Conservation (phyloP, 2,888 invertebrate genomes). For the Eristalis intricaria region DNA sequence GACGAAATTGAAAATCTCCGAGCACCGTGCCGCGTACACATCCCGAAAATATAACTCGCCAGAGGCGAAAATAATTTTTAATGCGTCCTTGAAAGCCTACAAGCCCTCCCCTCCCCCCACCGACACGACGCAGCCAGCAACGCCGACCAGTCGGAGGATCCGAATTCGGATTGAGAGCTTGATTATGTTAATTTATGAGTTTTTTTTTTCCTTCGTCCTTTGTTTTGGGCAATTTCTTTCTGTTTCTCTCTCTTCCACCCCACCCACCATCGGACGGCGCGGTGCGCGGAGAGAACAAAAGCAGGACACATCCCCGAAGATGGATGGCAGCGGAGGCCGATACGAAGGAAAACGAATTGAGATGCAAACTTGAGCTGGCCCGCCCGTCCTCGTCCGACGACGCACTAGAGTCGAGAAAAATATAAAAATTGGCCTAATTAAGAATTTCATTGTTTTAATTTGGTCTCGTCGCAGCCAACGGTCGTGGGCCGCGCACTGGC, state of each 20-base stretch:
- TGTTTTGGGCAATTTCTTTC: constrained; percentile 17
- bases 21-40: not conserved
- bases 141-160: not conserved
- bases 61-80: not conserved
- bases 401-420: constrained; percentile 9
- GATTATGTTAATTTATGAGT: constrained; percentile 58
- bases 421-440: constrained; percentile 69
- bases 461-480: not conserved
- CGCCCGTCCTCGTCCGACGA: not conserved
- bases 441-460: constrained; percentile 67
- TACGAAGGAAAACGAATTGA: constrained; percentile 48
- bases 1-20: not conserved
- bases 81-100: constrained; percentile 11
- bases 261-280: not conserved
- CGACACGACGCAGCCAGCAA: not conserved
- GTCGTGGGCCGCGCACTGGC: constrained; percentile 30
- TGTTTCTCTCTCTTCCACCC: not conserved
- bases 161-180: constrained; percentile 40
- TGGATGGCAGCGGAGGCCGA: constrained; percentile 46
- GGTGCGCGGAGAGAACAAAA: constrained; percentile 8
- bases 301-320: constrained; percentile 44
- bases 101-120: not conserved
- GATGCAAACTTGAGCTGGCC: constrained; percentile 37
- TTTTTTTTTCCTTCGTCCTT: constrained; percentile 22
- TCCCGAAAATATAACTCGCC: not conserved